phyloP scores from a whole-genome alignment of 1,140 invertebrate species.

The Anadara kagoshimensis region DNA sequence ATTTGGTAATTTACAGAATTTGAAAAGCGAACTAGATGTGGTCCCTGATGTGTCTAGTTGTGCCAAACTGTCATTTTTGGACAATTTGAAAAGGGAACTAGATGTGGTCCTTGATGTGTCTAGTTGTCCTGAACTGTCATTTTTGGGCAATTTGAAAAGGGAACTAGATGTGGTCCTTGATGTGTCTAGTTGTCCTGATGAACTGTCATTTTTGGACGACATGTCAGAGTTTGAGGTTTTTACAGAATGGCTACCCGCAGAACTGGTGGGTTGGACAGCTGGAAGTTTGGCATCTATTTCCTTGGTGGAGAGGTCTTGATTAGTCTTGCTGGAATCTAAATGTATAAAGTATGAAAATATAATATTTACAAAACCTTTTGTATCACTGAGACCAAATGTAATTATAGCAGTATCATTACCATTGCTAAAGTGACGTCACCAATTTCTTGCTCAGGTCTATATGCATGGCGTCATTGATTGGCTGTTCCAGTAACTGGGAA shows the following conservation, averaged over 20 bases:
- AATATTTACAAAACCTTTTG: not conserved
- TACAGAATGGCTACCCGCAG: not conserved
- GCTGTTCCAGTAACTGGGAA: no score
- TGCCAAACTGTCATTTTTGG: not conserved
- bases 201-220: not conserved
- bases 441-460: no score
- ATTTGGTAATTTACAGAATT: constrained; percentile 7
- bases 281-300: not conserved
- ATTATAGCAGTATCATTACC: no score
- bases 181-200: not conserved
- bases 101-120: not conserved
- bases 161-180: not conserved
- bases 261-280: not conserved
- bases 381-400: not conserved
- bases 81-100: not conserved
- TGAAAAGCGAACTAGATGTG: no score
- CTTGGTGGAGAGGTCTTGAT: not conserved
- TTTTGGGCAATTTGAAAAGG: not conserved
- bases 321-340: not conserved
- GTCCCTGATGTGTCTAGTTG: not conserved
- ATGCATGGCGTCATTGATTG: no score
- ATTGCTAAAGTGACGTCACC: no score
- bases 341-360: not conserved
- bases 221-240: not conserved
- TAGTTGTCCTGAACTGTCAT: not conserved